Conservation (phyloP, 2,797 vertebrate genomes). For the Micropoecilia bifurca region DNA sequence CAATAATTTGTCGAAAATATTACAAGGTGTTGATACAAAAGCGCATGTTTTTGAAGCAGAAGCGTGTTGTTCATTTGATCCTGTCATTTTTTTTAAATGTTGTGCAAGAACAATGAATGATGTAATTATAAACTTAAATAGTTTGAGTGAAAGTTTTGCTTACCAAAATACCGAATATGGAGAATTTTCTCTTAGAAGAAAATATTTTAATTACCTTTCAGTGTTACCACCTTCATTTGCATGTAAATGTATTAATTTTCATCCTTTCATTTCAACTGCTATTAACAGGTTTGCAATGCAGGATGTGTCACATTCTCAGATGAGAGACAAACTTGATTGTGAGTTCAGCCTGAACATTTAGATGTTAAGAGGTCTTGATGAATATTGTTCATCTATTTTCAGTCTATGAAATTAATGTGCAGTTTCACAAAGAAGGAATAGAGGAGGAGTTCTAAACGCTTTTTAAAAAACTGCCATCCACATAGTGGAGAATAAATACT, state of each 20-base stretch:
- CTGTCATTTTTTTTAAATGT: background rate
- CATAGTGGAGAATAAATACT: background rate
- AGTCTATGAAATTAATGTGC: background rate
- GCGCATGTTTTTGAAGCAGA: background rate
- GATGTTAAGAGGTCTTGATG: background rate
- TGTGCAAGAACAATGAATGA: background rate
- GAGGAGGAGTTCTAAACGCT: background rate
- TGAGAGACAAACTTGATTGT: slow-evolving; percentile 1
- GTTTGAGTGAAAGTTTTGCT: background rate
- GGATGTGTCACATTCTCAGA: background rate
- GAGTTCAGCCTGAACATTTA: background rate
- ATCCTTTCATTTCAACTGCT: background rate
- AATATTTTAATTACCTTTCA: background rate
- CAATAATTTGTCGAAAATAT: background rate
- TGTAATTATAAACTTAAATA: background rate
- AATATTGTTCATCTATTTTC: background rate
- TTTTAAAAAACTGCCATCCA: background rate
- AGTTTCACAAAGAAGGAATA: background rate
- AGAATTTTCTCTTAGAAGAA: background rate
- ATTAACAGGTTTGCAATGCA: background rate
- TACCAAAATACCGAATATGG: background rate
- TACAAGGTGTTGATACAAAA: background rate
- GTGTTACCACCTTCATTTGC: background rate
- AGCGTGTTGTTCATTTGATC: background rate
- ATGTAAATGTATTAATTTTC: background rate